Percentiles rank a stretch among this genome's conserved stretches.
These are phyloP conservation scores for Tretioscincus oriximinensis DNA, from an alignment of 2,113 vertebrate species.

Conservation along the genomic window DNA sequence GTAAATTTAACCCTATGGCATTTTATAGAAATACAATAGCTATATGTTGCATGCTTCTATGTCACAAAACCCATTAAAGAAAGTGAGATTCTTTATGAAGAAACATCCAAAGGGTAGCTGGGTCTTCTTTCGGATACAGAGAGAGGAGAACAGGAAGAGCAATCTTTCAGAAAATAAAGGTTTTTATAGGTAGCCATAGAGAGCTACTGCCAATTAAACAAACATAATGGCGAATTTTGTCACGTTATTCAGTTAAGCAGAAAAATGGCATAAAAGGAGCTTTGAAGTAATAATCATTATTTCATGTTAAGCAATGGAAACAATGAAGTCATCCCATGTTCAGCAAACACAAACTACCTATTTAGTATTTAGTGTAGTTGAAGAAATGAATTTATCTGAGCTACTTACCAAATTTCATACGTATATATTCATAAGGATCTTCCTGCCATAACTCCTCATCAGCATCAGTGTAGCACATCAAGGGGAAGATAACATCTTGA, in stretches of 20 bases:
- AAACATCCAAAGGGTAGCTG: neutral
- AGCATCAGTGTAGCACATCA: slow-evolving; percentile 99
- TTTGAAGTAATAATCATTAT: neutral
- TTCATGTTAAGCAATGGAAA: too few species aligned
- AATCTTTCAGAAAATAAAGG: too few species aligned
- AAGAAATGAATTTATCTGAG: slow-evolving; percentile 4
- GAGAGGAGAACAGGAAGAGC: too few species aligned
- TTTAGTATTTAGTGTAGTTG: neutral
- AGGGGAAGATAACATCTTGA: slow-evolving; percentile 83
- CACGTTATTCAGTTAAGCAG: neutral
- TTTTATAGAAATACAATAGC: neutral
- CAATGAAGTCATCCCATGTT: too few species aligned
- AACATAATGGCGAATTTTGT: neutral
- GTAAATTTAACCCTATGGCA: neutral
- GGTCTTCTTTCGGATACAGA: too few species aligned
- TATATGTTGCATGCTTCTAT: neutral
- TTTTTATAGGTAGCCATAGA: neutral
- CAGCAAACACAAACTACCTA: too few species aligned
- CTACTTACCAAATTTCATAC: slow-evolving; percentile 95
- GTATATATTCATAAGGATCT: slow-evolving; percentile 98
- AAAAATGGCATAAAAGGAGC: neutral
- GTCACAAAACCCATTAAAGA: neutral
- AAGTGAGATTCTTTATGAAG: neutral
- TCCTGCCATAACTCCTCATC: slow-evolving; percentile 98
- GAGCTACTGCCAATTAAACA: neutral